Conservation (phyloP, 2,113 vertebrate genomes). For the Microcebus murinus region DNA sequence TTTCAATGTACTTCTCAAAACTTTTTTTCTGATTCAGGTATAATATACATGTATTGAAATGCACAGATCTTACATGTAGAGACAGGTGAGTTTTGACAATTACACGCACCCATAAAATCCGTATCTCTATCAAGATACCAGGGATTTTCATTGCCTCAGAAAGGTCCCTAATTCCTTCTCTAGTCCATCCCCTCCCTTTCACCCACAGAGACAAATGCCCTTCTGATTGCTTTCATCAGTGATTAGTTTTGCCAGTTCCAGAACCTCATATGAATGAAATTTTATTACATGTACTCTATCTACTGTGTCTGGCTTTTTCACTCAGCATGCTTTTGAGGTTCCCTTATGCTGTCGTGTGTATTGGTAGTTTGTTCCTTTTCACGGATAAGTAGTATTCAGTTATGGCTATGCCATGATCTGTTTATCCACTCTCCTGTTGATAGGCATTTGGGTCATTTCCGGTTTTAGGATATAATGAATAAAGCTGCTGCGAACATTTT, state of each 20-base stretch:
- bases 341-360: no score
- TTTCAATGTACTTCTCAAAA: constrained; percentile 30
- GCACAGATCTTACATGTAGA: background rate
- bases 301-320: background rate
- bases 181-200: background rate
- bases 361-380: background rate
- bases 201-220: background rate
- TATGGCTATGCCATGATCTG: background rate
- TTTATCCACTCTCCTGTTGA: background rate
- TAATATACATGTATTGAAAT: background rate
- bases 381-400: background rate
- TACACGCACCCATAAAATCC: background rate
- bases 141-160: background rate
- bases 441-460: background rate
- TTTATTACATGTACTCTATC: background rate
- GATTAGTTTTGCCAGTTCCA: background rate
- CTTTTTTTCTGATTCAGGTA: background rate
- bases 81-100: background rate
- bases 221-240: background rate
- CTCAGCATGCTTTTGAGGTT: background rate
- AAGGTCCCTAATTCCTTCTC: background rate
- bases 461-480: background rate
- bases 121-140: background rate
- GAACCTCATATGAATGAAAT: background rate
- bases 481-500: background rate